Base-by-base conservation (phyloP, 1,140 invertebrate species). In the Zaprionus lachaisei region DNA sequence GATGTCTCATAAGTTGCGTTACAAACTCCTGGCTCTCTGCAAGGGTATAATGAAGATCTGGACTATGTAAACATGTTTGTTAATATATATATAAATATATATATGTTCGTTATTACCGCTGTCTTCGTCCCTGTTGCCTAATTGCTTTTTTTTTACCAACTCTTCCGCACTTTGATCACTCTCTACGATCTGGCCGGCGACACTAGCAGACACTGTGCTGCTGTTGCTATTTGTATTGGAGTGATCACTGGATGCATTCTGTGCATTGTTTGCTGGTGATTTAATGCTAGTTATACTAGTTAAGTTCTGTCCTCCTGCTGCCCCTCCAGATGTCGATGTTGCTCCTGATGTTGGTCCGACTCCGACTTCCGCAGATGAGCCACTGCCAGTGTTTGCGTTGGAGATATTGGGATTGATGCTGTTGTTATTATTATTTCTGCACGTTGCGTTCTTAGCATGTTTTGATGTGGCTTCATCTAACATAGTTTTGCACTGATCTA, bases 51-150 rank as follows among this genome's bases (percentile, higher is more conserved):
- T 20, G 47, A 15, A 41, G 5, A 41, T 41, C 2, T 41, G 14
- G 1, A 2, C 38, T 41, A 41, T 15, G 15, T 41, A 41, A 41
- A 41, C 7, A 41, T 12, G 9, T 14, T 14, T 4, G 28, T 17
- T 14, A 2, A 31, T 31, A 34, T 11, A 3, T 34, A 7, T 11
- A 34, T 17, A 17, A 26, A 26, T 26, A 4, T 17, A 17, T 12
- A 17, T 47, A 11, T 17, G 17, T 34, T 34, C 31, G 31, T 34
- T 17, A 47, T 67, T 78, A 91, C 89, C 89, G 26, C 38, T 54
- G n/a, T 85, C 84, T 6, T 91, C 89, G n/a, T 89, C 83, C 31
- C 80, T 91, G 4, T 26, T 31, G 56, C 17, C 49, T 4, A 26
- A 49, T 54, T 83, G 83, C 12, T 79, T 91, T 4, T 80, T 85